These are phyloP conservation scores for Karalla daura DNA, from an alignment of 2,797 vertebrate species.

Conservation along the genomic window DNA sequence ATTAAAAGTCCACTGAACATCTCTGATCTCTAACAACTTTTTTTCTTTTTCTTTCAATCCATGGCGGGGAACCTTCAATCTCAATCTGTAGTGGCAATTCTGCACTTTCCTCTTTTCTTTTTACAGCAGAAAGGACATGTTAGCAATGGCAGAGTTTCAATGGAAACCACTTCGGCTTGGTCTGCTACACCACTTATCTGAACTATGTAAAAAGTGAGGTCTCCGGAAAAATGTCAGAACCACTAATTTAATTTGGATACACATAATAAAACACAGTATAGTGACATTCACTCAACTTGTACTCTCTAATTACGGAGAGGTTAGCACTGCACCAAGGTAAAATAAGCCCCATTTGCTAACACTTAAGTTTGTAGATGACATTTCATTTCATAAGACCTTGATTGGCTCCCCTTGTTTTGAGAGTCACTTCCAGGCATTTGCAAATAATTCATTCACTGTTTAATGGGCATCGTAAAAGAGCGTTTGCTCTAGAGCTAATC, in stretches of 20 bases:
- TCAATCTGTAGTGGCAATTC: neutral
- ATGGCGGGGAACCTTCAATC: neutral
- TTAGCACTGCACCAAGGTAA: neutral
- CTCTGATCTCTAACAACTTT: neutral
- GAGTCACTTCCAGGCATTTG: slow-evolving; percentile 59
- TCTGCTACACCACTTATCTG: no score
- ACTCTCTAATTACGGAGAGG: neutral
- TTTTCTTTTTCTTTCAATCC: neutral
- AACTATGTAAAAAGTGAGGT: no score
- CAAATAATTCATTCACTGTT: slow-evolving; percentile 46
- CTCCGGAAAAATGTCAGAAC: neutral
- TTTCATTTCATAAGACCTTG: slow-evolving; percentile 44
- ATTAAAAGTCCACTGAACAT: neutral
- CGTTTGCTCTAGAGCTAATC: slow-evolving; percentile 53
- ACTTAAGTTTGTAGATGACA: slow-evolving; percentile 40
- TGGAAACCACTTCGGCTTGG: neutral
- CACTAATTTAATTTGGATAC: neutral
- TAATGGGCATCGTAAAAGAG: slow-evolving; percentile 52
- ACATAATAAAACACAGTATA: neutral
- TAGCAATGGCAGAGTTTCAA: neutral
- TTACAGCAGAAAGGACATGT: neutral
- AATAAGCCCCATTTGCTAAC: slow-evolving; percentile 3
- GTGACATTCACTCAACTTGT: neutral
- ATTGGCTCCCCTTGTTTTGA: slow-evolving; percentile 39
- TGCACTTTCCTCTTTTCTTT: neutral